Evolutionary conservation across 2,113 vertebrate genomes (phyloP), one percentile per base, ranked within the genome.

Genomic region (Hystrix brachyura): DNA sequence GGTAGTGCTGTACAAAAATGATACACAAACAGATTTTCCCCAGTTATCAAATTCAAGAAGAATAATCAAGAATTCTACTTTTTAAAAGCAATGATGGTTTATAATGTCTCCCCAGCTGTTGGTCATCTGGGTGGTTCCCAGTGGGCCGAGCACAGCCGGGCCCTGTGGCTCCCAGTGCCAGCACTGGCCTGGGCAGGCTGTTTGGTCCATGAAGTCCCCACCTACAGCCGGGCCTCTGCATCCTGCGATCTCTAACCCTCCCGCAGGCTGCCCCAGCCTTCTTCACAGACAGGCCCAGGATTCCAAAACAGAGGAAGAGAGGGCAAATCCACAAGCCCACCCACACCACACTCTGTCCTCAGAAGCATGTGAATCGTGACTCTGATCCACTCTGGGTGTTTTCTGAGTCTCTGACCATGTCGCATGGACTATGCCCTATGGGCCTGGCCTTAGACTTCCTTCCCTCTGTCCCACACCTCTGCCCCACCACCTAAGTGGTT

Each of bases 251-350:
- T 5, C 38, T 74, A 18, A 34, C n/a, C n/a, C 69, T 69, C 34
- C 29, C n/a, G 21, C 7, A 57, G n/a, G 57, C 11, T 71, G 27
- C 8, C 3, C 34, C 11, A 85, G 27, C 4, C 13, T 62, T 84
- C 48, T 79, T 23, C 51, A 51, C 2, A 23, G 72, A 0, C 2
- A 27, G 27, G 59, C 65, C 88, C 27, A 43, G 8, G 1, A 46
- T 57, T 82, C n/a, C n/a, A 59, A 25, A 57, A 43, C 29, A 38
- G 7, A 86, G 9, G 21, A 57, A 80, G 46, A 81, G 1, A 19
- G 0, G 4, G 32, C 4, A 53, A 43, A 3, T 7, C 55, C 43
- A 12, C 8, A 29, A 19, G 4, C 3, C 55, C 32, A 9, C 5
- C 25, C 53, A 34, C 13, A 53, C 32, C 15, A 29, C 7, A 48